Conservation (phyloP, 2,888 invertebrate species). For the Cerastis leucographa region DNA sequence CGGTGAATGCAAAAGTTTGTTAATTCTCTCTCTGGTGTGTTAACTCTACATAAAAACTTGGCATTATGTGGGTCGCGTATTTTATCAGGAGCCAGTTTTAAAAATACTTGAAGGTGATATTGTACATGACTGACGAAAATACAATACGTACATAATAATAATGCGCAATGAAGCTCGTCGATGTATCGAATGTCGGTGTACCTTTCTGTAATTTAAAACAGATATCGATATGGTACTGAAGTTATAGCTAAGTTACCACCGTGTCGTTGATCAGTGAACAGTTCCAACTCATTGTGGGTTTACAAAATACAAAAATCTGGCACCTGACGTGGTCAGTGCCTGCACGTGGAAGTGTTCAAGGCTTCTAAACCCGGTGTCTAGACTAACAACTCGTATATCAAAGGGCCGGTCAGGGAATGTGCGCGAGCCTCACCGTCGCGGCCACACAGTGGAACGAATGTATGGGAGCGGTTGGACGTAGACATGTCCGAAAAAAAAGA, state of each 20-base stretch:
- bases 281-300: slow-evolving; percentile 1
- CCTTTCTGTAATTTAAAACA: slow-evolving; percentile 74
- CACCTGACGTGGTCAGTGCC: slow-evolving; percentile 71
- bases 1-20: slow-evolving; percentile 45
- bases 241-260: slow-evolving; percentile 34
- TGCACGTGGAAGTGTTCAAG: slow-evolving; percentile 72
- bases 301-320: slow-evolving; percentile 68
- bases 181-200: slow-evolving; percentile 72
- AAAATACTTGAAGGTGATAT: slow-evolving; percentile 38
- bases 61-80: slow-evolving; percentile 29
- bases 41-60: slow-evolving; percentile 50
- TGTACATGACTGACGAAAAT: slow-evolving; percentile 39
- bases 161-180: slow-evolving; percentile 71
- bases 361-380: slow-evolving; percentile 75
- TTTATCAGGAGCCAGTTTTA: slow-evolving; percentile 38
- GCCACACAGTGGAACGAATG: too few species aligned
- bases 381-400: slow-evolving; percentile 72
- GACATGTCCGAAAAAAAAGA: too few species aligned
- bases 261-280: slow-evolving; percentile 34
- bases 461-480: too few species aligned
- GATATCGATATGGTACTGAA: slow-evolving; percentile 64
- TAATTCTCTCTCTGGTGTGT: slow-evolving; percentile 32
- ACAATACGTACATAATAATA: slow-evolving; percentile 48
- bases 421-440: slow-evolving; percentile 76
- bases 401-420: slow-evolving; percentile 74